These are phyloP conservation scores for Eupithecia tripunctaria DNA, from an alignment of 2,888 invertebrate genomes.

Conservation along the genomic window DNA sequence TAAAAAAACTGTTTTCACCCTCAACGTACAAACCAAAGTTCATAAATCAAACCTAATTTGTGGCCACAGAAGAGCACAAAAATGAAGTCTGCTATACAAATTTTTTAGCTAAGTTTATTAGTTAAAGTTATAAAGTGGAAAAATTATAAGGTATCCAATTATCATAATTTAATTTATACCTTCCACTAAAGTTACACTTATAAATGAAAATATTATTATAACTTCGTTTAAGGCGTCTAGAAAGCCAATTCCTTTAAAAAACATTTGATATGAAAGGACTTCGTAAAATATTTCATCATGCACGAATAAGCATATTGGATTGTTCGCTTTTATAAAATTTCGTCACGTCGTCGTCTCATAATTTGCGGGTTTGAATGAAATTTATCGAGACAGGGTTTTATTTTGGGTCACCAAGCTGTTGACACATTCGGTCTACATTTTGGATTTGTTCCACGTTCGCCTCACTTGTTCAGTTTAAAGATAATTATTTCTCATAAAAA, in stretches of 20 bases:
- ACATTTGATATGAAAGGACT: not conserved
- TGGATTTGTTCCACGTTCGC: too few species aligned
- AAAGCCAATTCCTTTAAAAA: not conserved
- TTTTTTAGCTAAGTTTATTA: not conserved
- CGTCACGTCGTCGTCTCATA: conserved; percentile 15
- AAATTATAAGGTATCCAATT: not conserved
- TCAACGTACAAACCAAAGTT: too few species aligned
- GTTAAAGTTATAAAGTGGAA: not conserved
- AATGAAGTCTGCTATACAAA: not conserved
- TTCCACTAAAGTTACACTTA: not conserved
- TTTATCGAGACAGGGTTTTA: not conserved
- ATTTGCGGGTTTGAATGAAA: conserved; percentile 9
- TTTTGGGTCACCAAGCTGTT: conserved; percentile 2
- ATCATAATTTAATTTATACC: not conserved
- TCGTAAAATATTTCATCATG: not conserved
- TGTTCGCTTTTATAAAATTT: conserved; percentile 11
- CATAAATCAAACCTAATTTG: not conserved
- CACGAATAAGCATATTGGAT: conserved; percentile 11
- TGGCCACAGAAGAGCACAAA: not conserved
- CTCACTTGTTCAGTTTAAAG: too few species aligned
- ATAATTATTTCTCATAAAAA: too few species aligned
- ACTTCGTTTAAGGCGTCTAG: not conserved
- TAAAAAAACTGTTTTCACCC: too few species aligned
- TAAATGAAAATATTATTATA: not conserved
- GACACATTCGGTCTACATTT: not conserved